phyloP scores from a whole-genome alignment of 2,888 invertebrate genomes.

The Tetramorium bicarinatum region DNA sequence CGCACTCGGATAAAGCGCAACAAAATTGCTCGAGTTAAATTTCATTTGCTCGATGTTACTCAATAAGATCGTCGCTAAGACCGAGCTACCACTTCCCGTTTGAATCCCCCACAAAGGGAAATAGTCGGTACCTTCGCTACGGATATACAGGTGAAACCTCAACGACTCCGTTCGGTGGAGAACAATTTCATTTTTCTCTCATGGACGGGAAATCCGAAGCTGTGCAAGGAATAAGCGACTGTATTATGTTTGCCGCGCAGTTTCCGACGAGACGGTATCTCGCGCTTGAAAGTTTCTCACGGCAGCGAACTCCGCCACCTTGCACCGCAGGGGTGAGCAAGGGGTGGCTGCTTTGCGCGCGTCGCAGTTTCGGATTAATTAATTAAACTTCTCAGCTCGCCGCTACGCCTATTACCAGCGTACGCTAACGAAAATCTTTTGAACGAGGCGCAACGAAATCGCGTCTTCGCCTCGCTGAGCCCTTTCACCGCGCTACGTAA shows the following conservation, averaged over 20 bases:
- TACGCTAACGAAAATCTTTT: constrained; percentile 39
- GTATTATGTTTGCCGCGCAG: constrained; percentile 27
- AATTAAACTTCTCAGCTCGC: constrained; percentile 34
- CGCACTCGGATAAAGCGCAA: background rate
- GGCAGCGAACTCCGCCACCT: constrained; percentile 29
- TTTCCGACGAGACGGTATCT: background rate
- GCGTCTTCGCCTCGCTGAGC: constrained; percentile 19
- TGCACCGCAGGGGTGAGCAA: constrained; percentile 23
- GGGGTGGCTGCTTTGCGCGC: constrained; percentile 36
- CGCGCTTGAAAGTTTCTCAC: constrained; percentile 39
- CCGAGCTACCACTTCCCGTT: background rate
- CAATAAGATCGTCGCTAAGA: background rate
- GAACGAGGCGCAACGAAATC: constrained; percentile 25
- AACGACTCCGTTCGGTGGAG: background rate
- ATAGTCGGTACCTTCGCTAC: background rate
- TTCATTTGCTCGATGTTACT: background rate
- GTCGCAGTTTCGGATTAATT: constrained; percentile 40
- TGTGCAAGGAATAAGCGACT: constrained; percentile 33
- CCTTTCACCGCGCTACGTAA: constrained; percentile 14
- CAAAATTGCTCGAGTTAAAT: background rate
- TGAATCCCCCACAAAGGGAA: constrained; percentile 6
- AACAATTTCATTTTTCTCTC: constrained; percentile 26
- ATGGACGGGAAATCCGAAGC: background rate
- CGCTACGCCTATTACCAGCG: constrained; percentile 2
- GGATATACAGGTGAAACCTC: background rate